phyloP scores from a whole-genome alignment of 2,113 vertebrate genomes.

The Hyperoodon ampullatus region DNA sequence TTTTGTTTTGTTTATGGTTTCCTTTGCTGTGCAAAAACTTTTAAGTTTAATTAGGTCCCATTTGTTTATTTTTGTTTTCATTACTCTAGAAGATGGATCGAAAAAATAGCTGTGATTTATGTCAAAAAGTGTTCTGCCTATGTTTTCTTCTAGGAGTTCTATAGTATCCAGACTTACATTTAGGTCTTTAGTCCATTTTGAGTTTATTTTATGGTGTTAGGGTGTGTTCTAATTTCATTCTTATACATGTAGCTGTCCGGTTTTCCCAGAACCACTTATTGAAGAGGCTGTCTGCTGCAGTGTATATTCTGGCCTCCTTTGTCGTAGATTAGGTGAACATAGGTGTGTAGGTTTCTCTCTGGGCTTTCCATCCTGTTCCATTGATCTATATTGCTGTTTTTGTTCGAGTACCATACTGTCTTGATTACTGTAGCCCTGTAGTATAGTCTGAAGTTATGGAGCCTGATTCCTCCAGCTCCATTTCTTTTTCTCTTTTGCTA shows the following conservation, averaged over 20 bases:
- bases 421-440: neutral
- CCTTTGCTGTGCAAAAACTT: neutral
- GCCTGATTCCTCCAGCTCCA: neutral
- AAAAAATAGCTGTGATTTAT: neutral
- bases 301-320: neutral
- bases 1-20: neutral
- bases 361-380: neutral
- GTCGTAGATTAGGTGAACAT: neutral
- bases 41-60: neutral
- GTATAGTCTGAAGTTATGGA: neutral
- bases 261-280: neutral
- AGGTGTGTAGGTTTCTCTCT: neutral
- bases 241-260: neutral
- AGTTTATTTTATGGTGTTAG: neutral
- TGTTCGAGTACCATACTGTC: neutral
- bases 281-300: neutral
- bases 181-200: neutral
- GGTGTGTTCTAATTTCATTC: neutral
- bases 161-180: neutral
- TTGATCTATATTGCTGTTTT: neutral
- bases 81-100: neutral
- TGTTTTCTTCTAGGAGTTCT: neutral
- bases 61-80: neutral
- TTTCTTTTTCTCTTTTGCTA: neutral
- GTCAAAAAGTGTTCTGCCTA: neutral